Conservation (phyloP, 2,888 invertebrate species). For the Melanargia galathea region DNA sequence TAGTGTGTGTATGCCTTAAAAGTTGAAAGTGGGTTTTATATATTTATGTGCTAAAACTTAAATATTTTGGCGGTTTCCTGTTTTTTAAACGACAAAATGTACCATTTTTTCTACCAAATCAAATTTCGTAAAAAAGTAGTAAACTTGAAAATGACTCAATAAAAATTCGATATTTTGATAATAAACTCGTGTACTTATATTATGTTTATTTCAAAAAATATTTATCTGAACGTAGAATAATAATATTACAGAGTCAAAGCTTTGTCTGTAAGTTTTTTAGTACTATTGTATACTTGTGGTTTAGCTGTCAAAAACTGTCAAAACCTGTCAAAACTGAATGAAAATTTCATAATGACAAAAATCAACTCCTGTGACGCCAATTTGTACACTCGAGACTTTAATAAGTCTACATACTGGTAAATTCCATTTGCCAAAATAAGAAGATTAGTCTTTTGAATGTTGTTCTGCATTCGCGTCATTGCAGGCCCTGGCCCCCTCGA, state of each 20-base stretch:
- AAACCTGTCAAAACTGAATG: too few relatives aligned
- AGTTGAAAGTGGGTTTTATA: not conserved
- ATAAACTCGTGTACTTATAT: too few relatives aligned
- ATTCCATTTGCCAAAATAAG: slow-evolving; percentile 30
- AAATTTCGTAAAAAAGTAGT: too few relatives aligned
- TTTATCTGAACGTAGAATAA: too few relatives aligned
- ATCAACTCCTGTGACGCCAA: not conserved
- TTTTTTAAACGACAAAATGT: not conserved
- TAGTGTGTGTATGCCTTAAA: slow-evolving; percentile 19
- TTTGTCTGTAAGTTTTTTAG: too few relatives aligned
- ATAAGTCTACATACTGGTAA: slow-evolving; percentile 3
- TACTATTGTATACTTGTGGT: too few relatives aligned
- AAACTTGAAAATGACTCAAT: not conserved
- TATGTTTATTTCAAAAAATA: too few relatives aligned
- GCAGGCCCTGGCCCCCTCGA: not conserved
- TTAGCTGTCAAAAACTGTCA: too few relatives aligned
- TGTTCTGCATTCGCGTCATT: not conserved
- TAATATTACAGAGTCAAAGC: too few relatives aligned
- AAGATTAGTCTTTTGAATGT: slow-evolving; percentile 35
- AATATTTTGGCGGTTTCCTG: slow-evolving; percentile 19
- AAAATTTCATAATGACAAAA: not conserved
- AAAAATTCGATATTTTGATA: too few relatives aligned
- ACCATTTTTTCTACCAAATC: not conserved
- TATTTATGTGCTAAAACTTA: not conserved
- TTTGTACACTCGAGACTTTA: not conserved